Evolutionary conservation across 2,888 invertebrate species (phyloP), one percentile per base, ranked within the genome.

Genomic region (Brachylomia viminalis): DNA sequence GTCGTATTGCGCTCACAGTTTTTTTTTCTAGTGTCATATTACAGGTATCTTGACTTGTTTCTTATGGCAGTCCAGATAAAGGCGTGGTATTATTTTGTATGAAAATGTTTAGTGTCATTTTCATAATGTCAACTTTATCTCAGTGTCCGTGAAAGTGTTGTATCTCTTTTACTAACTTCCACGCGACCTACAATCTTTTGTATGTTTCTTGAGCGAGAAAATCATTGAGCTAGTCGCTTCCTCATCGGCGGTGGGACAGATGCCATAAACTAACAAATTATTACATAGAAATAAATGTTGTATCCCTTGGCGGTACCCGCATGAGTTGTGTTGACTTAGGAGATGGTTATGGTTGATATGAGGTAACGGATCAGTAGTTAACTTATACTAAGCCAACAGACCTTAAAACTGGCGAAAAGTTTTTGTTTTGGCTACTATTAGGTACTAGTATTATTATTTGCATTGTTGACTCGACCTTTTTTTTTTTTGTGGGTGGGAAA

Each of bases 241-340:
- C 8, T 7, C 38, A 5, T 38, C 5, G 6, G 6, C 30, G 20
- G 30, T 58, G 0, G 30, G 10, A 58, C 10, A 30, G 4, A 20
- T 20, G 30, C 58, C 30, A 17, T 10, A 13, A 49, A 66, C 30
- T 33, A 49, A 17, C 23, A 49, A 33, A 49, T n/a, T 49, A 30
- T 52, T 7, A 27, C 42, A 30, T 1, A 42, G 2, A n/a, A 42
- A n/a, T 30, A 56, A 56, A 15, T 23, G 42, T 45, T 49, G 6
- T 11, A 33, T 49, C n/a, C 42, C 66, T 27, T 15, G 23, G 33
- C 38, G 8, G 58, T 27, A 23, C 45, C 7, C 10, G 52, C 20
- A 38, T 17, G 47, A n/a, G 13, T 27, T 30, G 8, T 65, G 68
- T 83, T 83, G 27, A 62, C 58, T 72, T 70, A 82, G 75, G 72